A percentile compares a stretch with the other conserved stretches of the same genome.
Evolutionary conservation across 2,797 vertebrate genomes (phyloP).

Genomic region (Clamator glandarius): DNA sequence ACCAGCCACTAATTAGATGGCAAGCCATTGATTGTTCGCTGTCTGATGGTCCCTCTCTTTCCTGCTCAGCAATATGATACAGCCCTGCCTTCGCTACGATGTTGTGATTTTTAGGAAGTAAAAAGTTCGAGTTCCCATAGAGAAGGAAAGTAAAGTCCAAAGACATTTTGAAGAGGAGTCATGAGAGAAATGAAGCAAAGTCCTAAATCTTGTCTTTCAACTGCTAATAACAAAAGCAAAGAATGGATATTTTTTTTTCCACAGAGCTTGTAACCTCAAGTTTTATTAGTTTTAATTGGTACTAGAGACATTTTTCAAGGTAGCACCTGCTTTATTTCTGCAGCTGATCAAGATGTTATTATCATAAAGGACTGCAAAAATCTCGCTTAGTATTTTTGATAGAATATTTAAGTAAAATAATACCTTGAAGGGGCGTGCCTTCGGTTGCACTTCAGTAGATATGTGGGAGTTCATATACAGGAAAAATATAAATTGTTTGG

Average conservation of each 20-base stretch:
- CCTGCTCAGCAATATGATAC: not conserved
- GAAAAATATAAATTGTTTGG: not conserved
- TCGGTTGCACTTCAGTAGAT: not conserved
- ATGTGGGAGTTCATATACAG: not conserved
- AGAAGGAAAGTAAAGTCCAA: not conserved
- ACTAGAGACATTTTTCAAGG: not conserved
- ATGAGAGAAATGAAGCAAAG: not conserved
- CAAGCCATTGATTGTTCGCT: not conserved
- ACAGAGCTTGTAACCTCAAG: not conserved
- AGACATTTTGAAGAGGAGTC: not conserved
- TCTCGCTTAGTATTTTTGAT: not conserved
- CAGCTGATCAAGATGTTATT: not conserved
- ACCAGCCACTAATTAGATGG: not conserved
- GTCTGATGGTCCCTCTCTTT: not conserved
- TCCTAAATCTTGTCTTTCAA: not conserved
- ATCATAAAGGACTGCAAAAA: not conserved
- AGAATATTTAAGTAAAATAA: not conserved
- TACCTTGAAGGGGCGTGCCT: not conserved
- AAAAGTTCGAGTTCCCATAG: not conserved
- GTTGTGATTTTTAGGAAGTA: not conserved
- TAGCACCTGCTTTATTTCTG: not conserved
- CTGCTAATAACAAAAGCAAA: not conserved
- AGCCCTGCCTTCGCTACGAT: fast-evolving
- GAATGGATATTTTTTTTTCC: not conserved
- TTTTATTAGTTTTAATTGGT: not conserved